Evolutionary conservation across 92 coral and sea anemone species (phyloP), one percentile per base, ranked within the genome.

Genomic region (Siderastrea radians): DNA sequence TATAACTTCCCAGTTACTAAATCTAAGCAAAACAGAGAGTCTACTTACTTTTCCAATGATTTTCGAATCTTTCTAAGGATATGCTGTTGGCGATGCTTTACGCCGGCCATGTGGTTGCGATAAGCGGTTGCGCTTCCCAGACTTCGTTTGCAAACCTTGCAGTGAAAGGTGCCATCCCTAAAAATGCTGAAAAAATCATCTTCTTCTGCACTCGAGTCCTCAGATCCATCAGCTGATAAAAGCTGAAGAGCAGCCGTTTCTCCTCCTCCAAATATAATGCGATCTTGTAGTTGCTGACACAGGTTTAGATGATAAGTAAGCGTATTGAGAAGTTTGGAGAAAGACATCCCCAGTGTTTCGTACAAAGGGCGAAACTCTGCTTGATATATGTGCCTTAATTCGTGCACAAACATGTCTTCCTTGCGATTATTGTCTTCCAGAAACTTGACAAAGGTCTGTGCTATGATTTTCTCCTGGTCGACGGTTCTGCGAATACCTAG

Each of bases 191-290:
- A 77, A 6, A 66, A 14, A 26, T 62, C 94, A 14, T 66, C 68
- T 16, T 90, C 92, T 5, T 69, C 84, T 0, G 17, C 72, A 52
- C 84, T 53, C 12, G 75, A 51, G 2, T 52, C 87, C 12, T 69
- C 86, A 15, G 45, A 66, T 44, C 59, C 84, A 2, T 74, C 89
- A 11, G 6, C 72, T 16, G 82, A 60, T 12, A 93, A 80, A 63
- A 93, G 81, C 69, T 71, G 88, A 75, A 91, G 89, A 0, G 96
- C 94, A 2, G 96, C 96, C n/a, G 78, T 86, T 68, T 93, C 94
- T 44, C 96, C 96, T 46, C 96, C 84, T 44, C 96, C 96, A 59
- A 93, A 93, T 16, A 88, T 61, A 43, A 93, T 72, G 7, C 64
- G 89, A 64, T 87, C 94, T 14, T 49, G 84, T 0, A 91, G 66